Evolutionary conservation across 1,140 invertebrate genomes (phyloP).

Genomic region (Leptinotarsa undecemlineata): DNA sequence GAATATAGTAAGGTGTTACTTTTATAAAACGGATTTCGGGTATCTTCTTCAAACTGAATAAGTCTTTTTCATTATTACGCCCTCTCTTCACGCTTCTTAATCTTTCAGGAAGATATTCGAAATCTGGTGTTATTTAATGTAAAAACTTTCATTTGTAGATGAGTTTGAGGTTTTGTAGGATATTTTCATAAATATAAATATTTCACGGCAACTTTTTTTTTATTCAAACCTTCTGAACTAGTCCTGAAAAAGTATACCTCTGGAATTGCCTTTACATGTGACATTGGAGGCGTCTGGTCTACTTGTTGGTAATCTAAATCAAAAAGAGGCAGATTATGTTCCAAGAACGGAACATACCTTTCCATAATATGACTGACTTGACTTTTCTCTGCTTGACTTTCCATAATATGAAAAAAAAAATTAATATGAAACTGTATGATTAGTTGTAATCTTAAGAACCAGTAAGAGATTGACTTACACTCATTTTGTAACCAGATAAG

Average conservation of each 20-base stretch:
- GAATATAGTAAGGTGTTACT: conserved; percentile 51
- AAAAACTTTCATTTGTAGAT: conserved; percentile 53
- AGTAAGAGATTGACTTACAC: no score
- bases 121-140: conserved; percentile 38
- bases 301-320: no score
- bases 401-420: no score
- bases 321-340: no score
- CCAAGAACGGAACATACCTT: no score
- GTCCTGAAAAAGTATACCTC: no score
- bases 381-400: no score
- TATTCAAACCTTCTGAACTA: background rate
- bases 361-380: no score
- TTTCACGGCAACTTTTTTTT: conserved; percentile 47
- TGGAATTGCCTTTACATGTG: background rate
- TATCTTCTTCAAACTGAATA: conserved; percentile 27
- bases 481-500: no score
- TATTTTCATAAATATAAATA: conserved; percentile 57
- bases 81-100: conserved; percentile 38
- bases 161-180: conserved; percentile 55
- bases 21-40: conserved; percentile 38
- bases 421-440: no score
- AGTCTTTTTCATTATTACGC: conserved; percentile 35
- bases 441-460: no score
- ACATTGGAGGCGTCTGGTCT: no score
- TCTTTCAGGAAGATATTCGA: conserved; percentile 35